A percentile compares a stretch with the other conserved stretches of the same genome.
phyloP scores from a whole-genome alignment of 2,888 invertebrate species.

The Amblyjoppa proteus region DNA sequence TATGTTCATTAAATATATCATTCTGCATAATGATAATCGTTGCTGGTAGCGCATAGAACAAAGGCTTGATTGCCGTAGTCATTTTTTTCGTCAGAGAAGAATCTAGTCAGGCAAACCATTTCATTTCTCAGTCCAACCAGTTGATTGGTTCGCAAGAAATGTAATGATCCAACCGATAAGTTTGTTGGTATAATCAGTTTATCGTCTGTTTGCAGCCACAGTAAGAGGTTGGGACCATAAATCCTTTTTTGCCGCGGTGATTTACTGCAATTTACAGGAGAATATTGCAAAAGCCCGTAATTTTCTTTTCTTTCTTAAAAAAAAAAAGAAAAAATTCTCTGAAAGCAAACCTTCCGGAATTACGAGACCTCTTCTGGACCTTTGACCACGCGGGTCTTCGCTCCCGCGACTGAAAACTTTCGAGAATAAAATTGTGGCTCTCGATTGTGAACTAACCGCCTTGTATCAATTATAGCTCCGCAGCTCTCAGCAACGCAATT shows the following conservation, averaged over 20 bases:
- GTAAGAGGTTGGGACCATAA: neutral
- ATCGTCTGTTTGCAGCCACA: neutral
- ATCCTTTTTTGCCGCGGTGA: too few relatives aligned
- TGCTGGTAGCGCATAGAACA: neutral
- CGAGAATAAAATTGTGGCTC: neutral
- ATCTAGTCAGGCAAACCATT: neutral
- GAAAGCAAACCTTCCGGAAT: too few relatives aligned
- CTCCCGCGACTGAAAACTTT: neutral
- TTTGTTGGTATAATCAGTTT: neutral
- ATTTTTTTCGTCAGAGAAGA: neutral
- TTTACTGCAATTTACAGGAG: too few relatives aligned
- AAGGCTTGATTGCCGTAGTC: neutral
- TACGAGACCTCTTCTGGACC: neutral
- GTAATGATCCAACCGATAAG: neutral
- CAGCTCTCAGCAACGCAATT: slow-evolving; percentile 5
- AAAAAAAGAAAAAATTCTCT: too few relatives aligned
- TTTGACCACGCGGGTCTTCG: neutral
- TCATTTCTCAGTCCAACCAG: neutral
- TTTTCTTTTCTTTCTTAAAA: too few relatives aligned
- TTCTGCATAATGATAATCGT: too few relatives aligned
- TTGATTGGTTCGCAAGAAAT: too few relatives aligned
- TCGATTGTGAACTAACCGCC: slow-evolving; percentile 5
- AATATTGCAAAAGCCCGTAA: too few relatives aligned
- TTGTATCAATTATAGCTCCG: neutral
- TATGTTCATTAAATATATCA: too few relatives aligned